Base-by-base conservation (phyloP, 2,113 vertebrate species). In the Sorex fumeus region DNA sequence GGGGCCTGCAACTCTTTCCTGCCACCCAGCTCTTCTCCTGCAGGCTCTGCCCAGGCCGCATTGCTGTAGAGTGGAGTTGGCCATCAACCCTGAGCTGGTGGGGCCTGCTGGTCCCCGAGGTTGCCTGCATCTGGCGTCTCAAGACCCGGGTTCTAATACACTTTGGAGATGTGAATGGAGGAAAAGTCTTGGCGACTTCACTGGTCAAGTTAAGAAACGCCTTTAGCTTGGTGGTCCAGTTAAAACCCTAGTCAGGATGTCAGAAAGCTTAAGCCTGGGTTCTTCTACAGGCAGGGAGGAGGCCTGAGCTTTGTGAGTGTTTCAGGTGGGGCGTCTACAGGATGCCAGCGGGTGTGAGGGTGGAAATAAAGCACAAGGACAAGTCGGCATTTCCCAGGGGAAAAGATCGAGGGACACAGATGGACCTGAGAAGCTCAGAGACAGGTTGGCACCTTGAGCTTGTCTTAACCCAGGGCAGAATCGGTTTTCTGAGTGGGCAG, bases 401-500 rank as follows among this genome's bases (percentile, higher is more conserved):
- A 21, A 6, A 12, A 40, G 75, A 30, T 8, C 6, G 11, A 50
- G 28, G 32, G 15, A 23, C 19, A n/a, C 34, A 30, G 30, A 74
- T 10, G 25, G 36, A 25, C 6, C 30, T 6, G 43, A 85, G 21
- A 64, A 50, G 45, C 8, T 4, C 66, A 8, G n/a, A 67, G 85
- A 83, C 57, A 25, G 27, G 64, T 8, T 4, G 27, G 12, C 1
- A n/a, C 69, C 21, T 47, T 60, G n/a, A 23, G 32, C 45, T 27
- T 6, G 2, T 10, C 34, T 69, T 25, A 34, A 15, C 16, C 60
- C 21, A 0, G 0, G 3, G 70, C 34, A 25, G 2, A 25, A 45
- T 81, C 64, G 27, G 3, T 34, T 92, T 88, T 92, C 80, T 91
- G 71, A 66, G 62, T 45, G 60, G 74, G 90, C 27, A 69, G 28